These are phyloP conservation scores for Pentalonia nigronervosa DNA, from an alignment of 1,140 invertebrate species.

Conservation along the genomic window DNA sequence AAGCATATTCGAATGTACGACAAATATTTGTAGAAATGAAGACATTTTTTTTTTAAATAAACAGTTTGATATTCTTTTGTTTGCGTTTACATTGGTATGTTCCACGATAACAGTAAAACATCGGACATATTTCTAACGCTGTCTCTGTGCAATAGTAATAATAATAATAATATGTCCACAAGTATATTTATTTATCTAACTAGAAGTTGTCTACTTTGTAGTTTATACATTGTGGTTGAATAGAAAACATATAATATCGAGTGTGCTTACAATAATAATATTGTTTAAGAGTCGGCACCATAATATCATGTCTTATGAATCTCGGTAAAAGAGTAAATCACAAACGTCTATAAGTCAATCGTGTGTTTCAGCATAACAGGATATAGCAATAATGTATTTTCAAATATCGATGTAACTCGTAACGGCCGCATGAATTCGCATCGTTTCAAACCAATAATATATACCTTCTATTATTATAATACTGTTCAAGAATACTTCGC, in stretches of 20 bases:
- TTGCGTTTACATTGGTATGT: constrained; percentile 21
- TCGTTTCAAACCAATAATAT: not conserved
- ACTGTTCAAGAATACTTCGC: not conserved
- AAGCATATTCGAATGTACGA: not conserved
- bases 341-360: not conserved
- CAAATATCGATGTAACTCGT: not conserved
- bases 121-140: not conserved
- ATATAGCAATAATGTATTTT: not conserved
- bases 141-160: not conserved
- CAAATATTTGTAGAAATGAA: not conserved
- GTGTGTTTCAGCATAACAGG: not conserved
- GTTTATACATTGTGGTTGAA: not conserved
- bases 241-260: not conserved
- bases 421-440: not conserved
- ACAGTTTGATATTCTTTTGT: constrained; percentile 26
- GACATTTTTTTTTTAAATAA: not conserved
- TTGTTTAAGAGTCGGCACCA: not conserved
- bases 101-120: not conserved
- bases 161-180: not conserved
- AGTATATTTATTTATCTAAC: not conserved
- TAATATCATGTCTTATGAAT: not conserved
- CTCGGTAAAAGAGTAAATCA: not conserved
- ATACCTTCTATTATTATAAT: no score
- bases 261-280: constrained; percentile 30
- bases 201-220: not conserved